These are phyloP conservation scores for Cyrtorhinus lividipennis DNA, from an alignment of 1,140 invertebrate genomes.

Conservation along the genomic window DNA sequence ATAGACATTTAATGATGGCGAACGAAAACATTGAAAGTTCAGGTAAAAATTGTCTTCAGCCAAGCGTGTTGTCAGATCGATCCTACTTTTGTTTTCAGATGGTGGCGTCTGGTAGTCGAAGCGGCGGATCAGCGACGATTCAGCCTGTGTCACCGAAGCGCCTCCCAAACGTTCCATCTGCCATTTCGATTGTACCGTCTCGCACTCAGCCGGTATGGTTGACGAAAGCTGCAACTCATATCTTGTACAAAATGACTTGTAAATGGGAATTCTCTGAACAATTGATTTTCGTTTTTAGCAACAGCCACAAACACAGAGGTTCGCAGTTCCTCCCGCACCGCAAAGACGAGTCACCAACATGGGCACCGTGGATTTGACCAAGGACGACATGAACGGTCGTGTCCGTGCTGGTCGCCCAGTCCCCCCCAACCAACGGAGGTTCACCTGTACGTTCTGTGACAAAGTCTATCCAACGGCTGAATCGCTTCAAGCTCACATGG, in stretches of 20 bases:
- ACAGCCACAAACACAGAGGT: neutral
- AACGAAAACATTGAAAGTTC: no score
- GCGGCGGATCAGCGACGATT: neutral
- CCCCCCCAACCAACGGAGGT: neutral
- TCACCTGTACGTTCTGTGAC: neutral
- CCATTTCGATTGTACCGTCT: neutral
- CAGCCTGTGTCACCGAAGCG: neutral
- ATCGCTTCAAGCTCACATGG: neutral
- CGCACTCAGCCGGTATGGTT: neutral
- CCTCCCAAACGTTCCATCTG: neutral
- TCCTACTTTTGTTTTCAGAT: no score
- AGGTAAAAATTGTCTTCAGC: no score
- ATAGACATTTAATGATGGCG: no score
- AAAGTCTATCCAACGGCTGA: neutral
- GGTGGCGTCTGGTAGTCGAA: neutral
- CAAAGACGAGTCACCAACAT: neutral
- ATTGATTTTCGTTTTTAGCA: no score
- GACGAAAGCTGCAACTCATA: no score
- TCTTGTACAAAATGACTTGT: no score
- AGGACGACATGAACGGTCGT: neutral
- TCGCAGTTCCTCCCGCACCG: neutral
- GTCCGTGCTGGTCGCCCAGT: neutral
- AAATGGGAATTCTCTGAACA: no score
- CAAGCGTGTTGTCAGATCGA: no score
- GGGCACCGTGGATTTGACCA: neutral